Evolutionary conservation across 2,797 vertebrate species (phyloP).

Genomic region (Allobates femoralis): DNA sequence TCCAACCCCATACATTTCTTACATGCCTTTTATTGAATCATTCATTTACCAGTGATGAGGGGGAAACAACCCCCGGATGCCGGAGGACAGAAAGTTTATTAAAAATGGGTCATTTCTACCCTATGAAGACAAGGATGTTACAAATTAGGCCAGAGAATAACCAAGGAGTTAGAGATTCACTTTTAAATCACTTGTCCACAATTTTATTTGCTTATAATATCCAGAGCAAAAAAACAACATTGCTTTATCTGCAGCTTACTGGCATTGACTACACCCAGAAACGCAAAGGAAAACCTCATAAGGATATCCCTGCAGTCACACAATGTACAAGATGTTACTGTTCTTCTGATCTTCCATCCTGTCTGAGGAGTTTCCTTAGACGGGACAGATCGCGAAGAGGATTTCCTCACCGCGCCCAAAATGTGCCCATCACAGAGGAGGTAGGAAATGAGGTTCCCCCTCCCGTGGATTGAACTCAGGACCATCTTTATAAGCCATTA

Average conservation of each 20-base stretch:
- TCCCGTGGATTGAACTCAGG: background rate
- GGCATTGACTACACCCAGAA: background rate
- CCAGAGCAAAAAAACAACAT: background rate
- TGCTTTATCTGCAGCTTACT: background rate
- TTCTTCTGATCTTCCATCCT: slow-evolving; percentile 69
- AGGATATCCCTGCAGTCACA: background rate
- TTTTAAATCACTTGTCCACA: no score
- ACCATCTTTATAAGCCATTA: background rate
- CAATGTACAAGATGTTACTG: slow-evolving; percentile 45
- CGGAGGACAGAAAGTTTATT: no score
- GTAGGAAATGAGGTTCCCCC: slow-evolving; percentile 28
- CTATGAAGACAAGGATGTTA: no score
- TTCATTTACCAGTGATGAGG: no score
- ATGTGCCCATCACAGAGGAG: background rate
- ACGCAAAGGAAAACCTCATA: background rate
- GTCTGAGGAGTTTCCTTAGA: slow-evolving; percentile 70
- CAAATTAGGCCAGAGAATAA: no score
- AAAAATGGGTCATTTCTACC: no score
- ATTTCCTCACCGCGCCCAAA: slow-evolving; percentile 70
- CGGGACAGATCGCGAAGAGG: slow-evolving; percentile 70
- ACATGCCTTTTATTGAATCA: background rate
- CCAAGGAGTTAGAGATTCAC: no score
- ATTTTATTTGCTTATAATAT: no score
- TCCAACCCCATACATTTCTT: background rate
- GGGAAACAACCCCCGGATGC: no score